A percentile compares a stretch with the other conserved stretches of the same genome.
phyloP scores from a whole-genome alignment of 2,797 vertebrate genomes.

The Sebastes vulpes region DNA sequence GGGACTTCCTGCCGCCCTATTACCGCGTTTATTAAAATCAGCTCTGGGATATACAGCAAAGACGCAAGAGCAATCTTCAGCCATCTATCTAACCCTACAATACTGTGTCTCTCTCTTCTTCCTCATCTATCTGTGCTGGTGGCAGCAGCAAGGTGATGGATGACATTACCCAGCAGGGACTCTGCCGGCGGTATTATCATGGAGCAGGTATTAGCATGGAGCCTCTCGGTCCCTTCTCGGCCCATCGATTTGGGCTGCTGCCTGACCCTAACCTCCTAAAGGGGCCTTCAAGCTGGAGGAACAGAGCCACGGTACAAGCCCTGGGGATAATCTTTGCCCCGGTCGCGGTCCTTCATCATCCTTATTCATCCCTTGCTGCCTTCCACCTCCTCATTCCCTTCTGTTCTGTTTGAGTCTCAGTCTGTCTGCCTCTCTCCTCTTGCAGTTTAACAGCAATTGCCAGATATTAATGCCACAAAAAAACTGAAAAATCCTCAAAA shows the following conservation, averaged over 20 bases:
- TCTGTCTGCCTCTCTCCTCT: neutral
- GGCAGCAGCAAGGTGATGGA: slow-evolving; percentile 75
- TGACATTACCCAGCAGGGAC: slow-evolving; percentile 76
- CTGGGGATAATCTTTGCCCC: slow-evolving; percentile 63
- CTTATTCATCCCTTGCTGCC: slow-evolving; percentile 53
- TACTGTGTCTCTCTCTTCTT: slow-evolving; percentile 18
- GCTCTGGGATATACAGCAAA: slow-evolving; percentile 53
- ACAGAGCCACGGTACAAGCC: slow-evolving; percentile 54
- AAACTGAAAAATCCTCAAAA: neutral
- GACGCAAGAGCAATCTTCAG: slow-evolving; percentile 30
- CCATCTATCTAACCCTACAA: slow-evolving; percentile 52
- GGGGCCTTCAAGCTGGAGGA: slow-evolving; percentile 55
- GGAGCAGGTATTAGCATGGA: slow-evolving; percentile 73
- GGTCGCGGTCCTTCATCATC: slow-evolving; percentile 65
- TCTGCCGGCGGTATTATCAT: slow-evolving; percentile 58
- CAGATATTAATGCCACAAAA: slow-evolving; percentile 29
- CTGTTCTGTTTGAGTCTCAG: neutral
- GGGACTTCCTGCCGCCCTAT: slow-evolving; percentile 60
- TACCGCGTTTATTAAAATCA: slow-evolving; percentile 80
- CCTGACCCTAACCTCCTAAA: slow-evolving; percentile 71
- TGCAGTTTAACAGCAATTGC: neutral
- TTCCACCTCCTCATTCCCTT: slow-evolving; percentile 2
- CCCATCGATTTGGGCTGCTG: slow-evolving; percentile 75
- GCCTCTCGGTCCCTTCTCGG: slow-evolving; percentile 53
- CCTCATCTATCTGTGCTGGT: slow-evolving; percentile 42